A percentile compares a stretch with the other conserved stretches of the same genome.
Evolutionary conservation across 2,797 vertebrate species (phyloP).

Genomic region (Melanotaenia maccullochi): DNA sequence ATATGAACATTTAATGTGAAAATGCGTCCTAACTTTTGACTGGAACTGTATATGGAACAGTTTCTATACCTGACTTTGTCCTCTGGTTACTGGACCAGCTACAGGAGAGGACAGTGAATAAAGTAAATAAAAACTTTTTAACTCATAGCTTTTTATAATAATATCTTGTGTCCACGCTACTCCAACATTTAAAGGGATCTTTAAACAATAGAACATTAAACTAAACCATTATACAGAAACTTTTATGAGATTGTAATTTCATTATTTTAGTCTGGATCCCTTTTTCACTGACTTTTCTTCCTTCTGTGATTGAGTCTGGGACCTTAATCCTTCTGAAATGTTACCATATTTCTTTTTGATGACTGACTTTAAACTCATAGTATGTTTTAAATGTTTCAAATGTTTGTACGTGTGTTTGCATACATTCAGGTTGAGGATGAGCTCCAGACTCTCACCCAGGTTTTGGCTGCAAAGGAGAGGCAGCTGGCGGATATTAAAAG

Average conservation of each 20-base stretch:
- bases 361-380: not conserved
- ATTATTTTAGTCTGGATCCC: not conserved
- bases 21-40: too few species aligned
- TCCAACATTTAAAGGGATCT: not conserved
- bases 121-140: not conserved
- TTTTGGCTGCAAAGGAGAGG: slow-evolving; percentile 93
- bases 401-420: not conserved
- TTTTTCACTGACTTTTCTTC: not conserved
- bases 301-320: not conserved
- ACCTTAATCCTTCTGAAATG: not conserved
- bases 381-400: not conserved
- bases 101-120: too few species aligned
- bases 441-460: slow-evolving; percentile 94
- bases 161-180: not conserved
- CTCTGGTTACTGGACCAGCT: not conserved
- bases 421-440: slow-evolving; percentile 94
- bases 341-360: not conserved
- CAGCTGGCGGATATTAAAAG: slow-evolving; percentile 92
- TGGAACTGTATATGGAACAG: too few species aligned
- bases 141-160: not conserved
- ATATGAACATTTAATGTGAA: not conserved
- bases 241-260: not conserved
- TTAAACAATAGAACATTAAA: not conserved
- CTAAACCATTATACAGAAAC: not conserved
- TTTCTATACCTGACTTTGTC: not conserved